Evolutionary conservation across 1,140 invertebrate species (phyloP).

Genomic region (Oryctes rhinoceros): DNA sequence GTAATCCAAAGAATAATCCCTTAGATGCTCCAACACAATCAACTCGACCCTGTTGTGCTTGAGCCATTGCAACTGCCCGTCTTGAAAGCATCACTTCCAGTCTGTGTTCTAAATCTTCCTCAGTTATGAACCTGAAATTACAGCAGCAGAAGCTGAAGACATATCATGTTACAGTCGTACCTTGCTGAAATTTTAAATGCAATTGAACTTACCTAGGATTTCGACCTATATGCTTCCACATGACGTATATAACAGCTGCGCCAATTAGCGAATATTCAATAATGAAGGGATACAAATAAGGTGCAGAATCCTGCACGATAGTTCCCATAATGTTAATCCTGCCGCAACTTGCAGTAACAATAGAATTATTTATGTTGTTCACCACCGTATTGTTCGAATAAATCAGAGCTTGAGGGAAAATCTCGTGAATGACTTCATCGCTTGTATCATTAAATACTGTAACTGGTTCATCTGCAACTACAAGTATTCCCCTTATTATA

Average conservation of each 20-base stretch:
- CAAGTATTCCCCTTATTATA: slow-evolving; percentile 38
- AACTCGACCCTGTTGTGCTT: slow-evolving; percentile 80
- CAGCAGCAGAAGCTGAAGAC: neutral
- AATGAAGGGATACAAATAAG: slow-evolving; percentile 95
- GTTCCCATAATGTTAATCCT: slow-evolving; percentile 91
- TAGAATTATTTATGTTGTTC: slow-evolving; percentile 45
- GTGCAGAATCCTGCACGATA: slow-evolving; percentile 88
- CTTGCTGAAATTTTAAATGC: neutral
- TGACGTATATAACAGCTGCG: slow-evolving; percentile 95
- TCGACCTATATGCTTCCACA: slow-evolving; percentile 95
- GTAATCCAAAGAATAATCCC: slow-evolving; percentile 91
- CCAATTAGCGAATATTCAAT: slow-evolving; percentile 97
- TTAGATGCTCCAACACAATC: slow-evolving; percentile 93
- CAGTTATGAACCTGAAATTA: slow-evolving; percentile 69
- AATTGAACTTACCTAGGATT: slow-evolving; percentile 70
- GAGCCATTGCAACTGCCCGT: slow-evolving; percentile 82
- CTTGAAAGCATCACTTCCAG: slow-evolving; percentile 84
- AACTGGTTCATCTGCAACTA: slow-evolving; percentile 52
- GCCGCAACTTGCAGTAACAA: slow-evolving; percentile 69
- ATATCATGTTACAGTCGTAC: too few relatives aligned
- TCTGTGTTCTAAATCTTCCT: slow-evolving; percentile 85
- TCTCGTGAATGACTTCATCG: slow-evolving; percentile 53
- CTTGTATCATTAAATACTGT: slow-evolving; percentile 52
- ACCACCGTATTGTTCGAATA: slow-evolving; percentile 46
- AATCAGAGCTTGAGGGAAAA: slow-evolving; percentile 55